A percentile compares a stretch with the other conserved stretches of the same genome.
Evolutionary conservation across 2,113 vertebrate genomes (phyloP).

Genomic region (Spea bombifrons): DNA sequence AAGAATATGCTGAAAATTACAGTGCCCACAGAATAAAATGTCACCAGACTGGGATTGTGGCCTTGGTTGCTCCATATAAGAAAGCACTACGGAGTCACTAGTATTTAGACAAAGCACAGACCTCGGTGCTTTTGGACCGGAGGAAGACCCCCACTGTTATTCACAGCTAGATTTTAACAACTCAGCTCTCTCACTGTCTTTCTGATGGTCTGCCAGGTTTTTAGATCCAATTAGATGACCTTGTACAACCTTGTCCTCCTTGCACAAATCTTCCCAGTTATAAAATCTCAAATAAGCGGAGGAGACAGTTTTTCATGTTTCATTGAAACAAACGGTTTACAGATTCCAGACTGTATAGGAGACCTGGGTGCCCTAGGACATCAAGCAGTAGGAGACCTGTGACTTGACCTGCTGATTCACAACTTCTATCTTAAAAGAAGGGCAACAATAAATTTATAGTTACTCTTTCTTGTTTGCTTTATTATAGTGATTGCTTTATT

Average conservation of each 20-base stretch:
- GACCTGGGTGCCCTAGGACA: too few relatives aligned
- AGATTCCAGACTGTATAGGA: neutral
- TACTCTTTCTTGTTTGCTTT: too few relatives aligned
- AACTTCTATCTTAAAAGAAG: too few relatives aligned
- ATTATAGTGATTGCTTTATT: too few relatives aligned
- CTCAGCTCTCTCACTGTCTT: slow-evolving; percentile 58
- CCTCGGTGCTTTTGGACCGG: slow-evolving; percentile 61
- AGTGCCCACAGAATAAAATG: slow-evolving; percentile 38
- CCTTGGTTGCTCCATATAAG: slow-evolving; percentile 63
- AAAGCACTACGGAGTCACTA: slow-evolving; percentile 66
- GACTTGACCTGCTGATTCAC: too few relatives aligned
- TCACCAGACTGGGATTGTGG: slow-evolving; percentile 60
- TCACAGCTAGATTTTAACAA: slow-evolving; percentile 63
- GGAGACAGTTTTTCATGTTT: neutral
- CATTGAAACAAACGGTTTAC: slow-evolving; percentile 1
- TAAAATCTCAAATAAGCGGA: neutral
- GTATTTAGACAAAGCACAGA: slow-evolving; percentile 70
- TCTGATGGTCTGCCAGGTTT: slow-evolving; percentile 58
- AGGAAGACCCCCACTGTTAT: slow-evolving; percentile 57
- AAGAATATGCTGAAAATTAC: too few relatives aligned
- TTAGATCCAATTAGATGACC: slow-evolving; percentile 60
- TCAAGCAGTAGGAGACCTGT: too few relatives aligned
- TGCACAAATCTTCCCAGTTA: slow-evolving; percentile 45
- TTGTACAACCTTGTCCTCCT: slow-evolving; percentile 55
- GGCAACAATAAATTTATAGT: too few relatives aligned